phyloP scores from a whole-genome alignment of 2,888 invertebrate species.

The Blastobasis adustella region DNA sequence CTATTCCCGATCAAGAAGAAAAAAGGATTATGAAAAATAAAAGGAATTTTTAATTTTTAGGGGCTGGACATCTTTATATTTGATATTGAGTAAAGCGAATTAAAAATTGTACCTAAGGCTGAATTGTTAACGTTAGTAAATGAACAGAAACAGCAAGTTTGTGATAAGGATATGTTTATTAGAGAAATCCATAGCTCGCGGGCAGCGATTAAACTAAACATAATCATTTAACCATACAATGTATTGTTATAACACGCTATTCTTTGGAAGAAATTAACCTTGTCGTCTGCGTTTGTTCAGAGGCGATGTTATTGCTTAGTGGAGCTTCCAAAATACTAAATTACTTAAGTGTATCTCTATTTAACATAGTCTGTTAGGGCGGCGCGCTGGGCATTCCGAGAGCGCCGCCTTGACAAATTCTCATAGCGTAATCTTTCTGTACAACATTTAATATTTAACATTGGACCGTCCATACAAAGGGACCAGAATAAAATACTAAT shows the following conservation, averaged over 20 bases:
- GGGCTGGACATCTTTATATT: too few species aligned
- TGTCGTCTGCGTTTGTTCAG: background rate
- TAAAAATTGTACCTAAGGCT: background rate
- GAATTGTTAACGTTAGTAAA: background rate
- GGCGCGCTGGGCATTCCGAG: constrained; percentile 8
- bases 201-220: constrained; percentile 43
- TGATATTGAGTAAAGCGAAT: too few species aligned
- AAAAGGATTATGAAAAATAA: too few species aligned
- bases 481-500: constrained; percentile 70
- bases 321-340: constrained; percentile 35
- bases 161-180: constrained; percentile 73
- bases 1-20: too few species aligned
- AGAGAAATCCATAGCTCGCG: constrained; percentile 58
- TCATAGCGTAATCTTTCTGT: constrained; percentile 31
- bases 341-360: constrained; percentile 5
- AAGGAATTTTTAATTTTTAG: too few species aligned
- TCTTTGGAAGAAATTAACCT: constrained; percentile 54
- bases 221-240: constrained; percentile 22
- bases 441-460: constrained; percentile 50
- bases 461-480: constrained; percentile 52
- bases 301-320: constrained; percentile 9
- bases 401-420: constrained; percentile 38
- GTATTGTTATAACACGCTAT: constrained; percentile 53
- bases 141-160: constrained; percentile 34
- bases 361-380: constrained; percentile 24